phyloP scores from a whole-genome alignment of 2,888 invertebrate species.

The Tetragonisca angustula region DNA sequence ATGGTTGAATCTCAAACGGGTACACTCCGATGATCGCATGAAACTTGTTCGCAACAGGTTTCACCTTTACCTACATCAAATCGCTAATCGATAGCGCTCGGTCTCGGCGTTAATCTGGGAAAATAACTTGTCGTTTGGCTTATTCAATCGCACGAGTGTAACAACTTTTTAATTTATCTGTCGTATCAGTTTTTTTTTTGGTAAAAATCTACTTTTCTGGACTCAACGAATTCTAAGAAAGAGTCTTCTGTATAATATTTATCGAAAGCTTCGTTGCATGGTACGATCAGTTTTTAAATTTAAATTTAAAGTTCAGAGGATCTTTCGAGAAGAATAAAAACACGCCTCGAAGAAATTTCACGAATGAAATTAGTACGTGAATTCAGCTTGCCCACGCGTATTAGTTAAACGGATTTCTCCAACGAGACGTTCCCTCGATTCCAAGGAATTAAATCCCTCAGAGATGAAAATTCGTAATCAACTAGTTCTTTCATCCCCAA shows the following conservation, averaged over 20 bases:
- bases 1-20: background rate
- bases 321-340: background rate
- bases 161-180: too few species aligned
- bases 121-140: background rate
- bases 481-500: background rate
- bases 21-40: background rate
- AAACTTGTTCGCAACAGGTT: background rate
- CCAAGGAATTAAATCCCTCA: background rate
- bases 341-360: background rate
- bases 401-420: background rate
- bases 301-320: background rate
- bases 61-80: background rate
- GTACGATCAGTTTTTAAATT: accelerated
- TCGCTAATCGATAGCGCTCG: background rate
- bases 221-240: background rate
- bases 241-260: too few species aligned
- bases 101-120: background rate
- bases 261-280: too few species aligned
- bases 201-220: background rate
- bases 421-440: background rate
- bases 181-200: too few species aligned
- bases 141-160: background rate
- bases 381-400: background rate
- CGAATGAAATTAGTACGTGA: background rate
- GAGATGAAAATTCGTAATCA: background rate